Evolutionary conservation across 2,888 invertebrate genomes (phyloP), one percentile per base, ranked within the genome.

Genomic region (Maniola hyperantus): DNA sequence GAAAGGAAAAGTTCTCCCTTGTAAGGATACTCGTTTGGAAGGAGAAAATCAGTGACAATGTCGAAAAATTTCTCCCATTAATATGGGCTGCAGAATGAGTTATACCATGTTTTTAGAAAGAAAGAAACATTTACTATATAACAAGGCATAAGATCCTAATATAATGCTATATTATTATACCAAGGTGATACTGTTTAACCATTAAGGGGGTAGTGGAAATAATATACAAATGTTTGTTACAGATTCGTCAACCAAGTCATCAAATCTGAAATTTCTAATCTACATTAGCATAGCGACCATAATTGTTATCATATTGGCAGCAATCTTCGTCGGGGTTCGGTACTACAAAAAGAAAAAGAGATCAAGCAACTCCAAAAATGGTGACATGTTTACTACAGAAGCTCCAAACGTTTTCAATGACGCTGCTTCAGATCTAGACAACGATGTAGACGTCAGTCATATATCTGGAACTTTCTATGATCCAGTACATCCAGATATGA

Each of bases 401-500:
- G 83, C 88, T 5, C 92, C 92, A 0, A 92, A 91, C 66, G 85
- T 92, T 6, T 92, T 91, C 73, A 89, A 81, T 66, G 91, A 92
- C 63, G 83, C 83, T 0, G 81, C 83, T 15, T 91, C 92, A 39
- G 92, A 92, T 69, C 83, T 91, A 13, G 92, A 92, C 66, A 90
- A 90, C 58, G 92, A 92, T 62, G 83, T 83, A 6, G 91, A 90
- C 33, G 83, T 92, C 0, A 87, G 88, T 70, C 92, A 91, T 66
- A 90, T 92, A 67, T 92, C 91, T 72, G 92, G 91, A 73, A 87
- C 88, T 0, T 92, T 91, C 77, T 89, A 90, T 67, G 92, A 92
- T 71, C 89, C 90, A 1, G 77, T 84, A 0, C 91, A 92, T 75
- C 92, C 92, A 54, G 92, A 92, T 65, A 91, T 91, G 91, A 91